phyloP scores from a whole-genome alignment of 2,888 invertebrate species.

The Drosophila pseudotakahashii region DNA sequence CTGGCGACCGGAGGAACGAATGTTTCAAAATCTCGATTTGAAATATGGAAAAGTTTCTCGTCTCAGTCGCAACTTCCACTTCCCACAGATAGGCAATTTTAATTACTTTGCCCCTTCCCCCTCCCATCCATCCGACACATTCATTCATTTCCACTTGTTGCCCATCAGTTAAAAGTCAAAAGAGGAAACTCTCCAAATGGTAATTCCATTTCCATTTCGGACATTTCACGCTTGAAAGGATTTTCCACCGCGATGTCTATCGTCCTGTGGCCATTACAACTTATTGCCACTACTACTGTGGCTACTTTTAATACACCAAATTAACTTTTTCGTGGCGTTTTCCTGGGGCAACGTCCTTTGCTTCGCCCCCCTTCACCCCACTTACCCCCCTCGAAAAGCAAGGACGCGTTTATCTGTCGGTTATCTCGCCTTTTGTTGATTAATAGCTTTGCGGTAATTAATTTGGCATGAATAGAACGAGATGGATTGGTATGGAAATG shows the following conservation, averaged over 20 bases:
- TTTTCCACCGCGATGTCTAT: slow-evolving; percentile 56
- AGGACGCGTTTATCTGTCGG: slow-evolving; percentile 62
- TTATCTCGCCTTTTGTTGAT: slow-evolving; percentile 69
- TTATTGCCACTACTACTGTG: slow-evolving; percentile 62
- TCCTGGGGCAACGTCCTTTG: neutral
- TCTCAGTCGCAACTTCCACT: slow-evolving; percentile 8
- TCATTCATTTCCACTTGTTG: slow-evolving; percentile 70
- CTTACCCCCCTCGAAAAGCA: slow-evolving; percentile 9
- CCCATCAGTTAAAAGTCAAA: slow-evolving; percentile 65
- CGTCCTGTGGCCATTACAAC: slow-evolving; percentile 62
- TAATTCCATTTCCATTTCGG: slow-evolving; percentile 59
- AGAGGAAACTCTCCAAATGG: slow-evolving; percentile 41
- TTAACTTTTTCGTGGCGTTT: slow-evolving; percentile 56
- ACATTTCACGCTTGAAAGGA: slow-evolving; percentile 65
- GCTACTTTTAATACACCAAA: slow-evolving; percentile 76
- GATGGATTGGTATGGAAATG: slow-evolving; percentile 2
- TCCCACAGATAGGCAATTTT: slow-evolving; percentile 51
- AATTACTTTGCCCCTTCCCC: slow-evolving; percentile 54
- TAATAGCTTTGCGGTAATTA: slow-evolving; percentile 72
- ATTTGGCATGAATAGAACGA: slow-evolving; percentile 61
- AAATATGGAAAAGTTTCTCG: slow-evolving; percentile 63
- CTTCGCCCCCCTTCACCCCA: no score
- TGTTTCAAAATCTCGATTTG: slow-evolving; percentile 38
- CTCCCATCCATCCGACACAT: slow-evolving; percentile 1
- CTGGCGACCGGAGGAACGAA: slow-evolving; percentile 20